Base-by-base conservation (phyloP, 1,140 invertebrate species). In the Meloidogyne exigua region DNA sequence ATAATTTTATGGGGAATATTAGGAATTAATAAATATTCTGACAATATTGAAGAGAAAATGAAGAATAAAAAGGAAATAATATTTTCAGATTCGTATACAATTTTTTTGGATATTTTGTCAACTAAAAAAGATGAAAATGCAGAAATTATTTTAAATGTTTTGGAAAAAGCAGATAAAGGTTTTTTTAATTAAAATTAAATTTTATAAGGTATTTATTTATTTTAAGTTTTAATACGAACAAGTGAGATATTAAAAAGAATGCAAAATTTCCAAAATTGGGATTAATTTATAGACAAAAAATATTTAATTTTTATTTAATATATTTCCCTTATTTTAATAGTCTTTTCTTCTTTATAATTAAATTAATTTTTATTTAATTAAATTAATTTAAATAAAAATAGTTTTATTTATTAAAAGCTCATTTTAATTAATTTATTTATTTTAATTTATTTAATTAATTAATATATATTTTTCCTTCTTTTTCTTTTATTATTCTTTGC, bases 401-500 rank as follows among this genome's bases (percentile, higher is more conserved):
- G 2, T 32, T 3, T 32, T 32, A 32, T 2, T 7, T 3, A 3
- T 39, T 39, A 39, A 39, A 39, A 39, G 36, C 44, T 49, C 44
- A 49, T 18, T 49, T n/a, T n/a, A n/a, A n/a, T n/a, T 49, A 49
- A 7, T 39, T 39, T 39, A 7, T 9, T 39, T 39, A 10, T 39
- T 39, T 39, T 39, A 7, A 39, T 9, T 39, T 39, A 10, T 39
- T 39, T 39, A 9, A 7, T 9, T 9, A 9, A 39, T 39, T 7
- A 39, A 39, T 9, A 39, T 9, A 7, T 39, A 10, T 9, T 18
- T 49, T n/a, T n/a, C 7, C 3, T 49, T 18, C 18, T 49, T 10
- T 49, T 49, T 49, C 7, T n/a, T 18, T 71, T 76, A 18, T 18
- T 18, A 13, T 39, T 79, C 72, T 67, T 68, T 66, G 91, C 26